Evolutionary conservation across 2,797 vertebrate genomes (phyloP), one percentile per base, ranked within the genome.

Genomic region (Melanotaenia parkinsoni): DNA sequence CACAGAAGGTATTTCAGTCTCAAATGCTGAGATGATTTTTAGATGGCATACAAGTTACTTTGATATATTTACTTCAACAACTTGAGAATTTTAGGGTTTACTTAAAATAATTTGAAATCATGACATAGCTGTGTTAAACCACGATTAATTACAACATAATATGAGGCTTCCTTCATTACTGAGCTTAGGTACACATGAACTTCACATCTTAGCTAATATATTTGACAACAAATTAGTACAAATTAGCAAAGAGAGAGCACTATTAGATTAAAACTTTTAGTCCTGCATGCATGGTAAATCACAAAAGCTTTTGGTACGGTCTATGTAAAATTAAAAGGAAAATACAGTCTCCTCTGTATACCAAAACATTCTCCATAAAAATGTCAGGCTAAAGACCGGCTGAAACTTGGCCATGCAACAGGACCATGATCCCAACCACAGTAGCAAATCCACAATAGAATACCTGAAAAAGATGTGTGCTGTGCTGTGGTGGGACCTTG

Each of bases 1-100:
- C 83, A 65, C 79, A 63, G 14, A 32, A 59, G 73, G 61, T 54
- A 47, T 66, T 61, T 43, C 11, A 1, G 64, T n/a, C 70, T 69
- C 30, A 79, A 58, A 81, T 58, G 66, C 43, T 28, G 26, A 45
- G n/a, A 59, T 73, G 74, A 77, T 79, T 61, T 77, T 67, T 63
- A 56, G 73, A 56, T 64, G 3, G 1, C 28, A 70, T 7, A 28
- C 11, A 64, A 18, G 37, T 26, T 16, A 30, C 4, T 8, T 18
- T 11, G 14, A 9, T 13, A 28, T 47, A 35, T 47, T 57, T 47
- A 20, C 32, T 24, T 58, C 28, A 58, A 16, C 7, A 63, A 45
- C 13, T 0, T 24, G 40, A 32, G 16, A 26, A 58, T 63, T 37
- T 54, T 20, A 45, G 0, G 11, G 1, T 71, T 57, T 63, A 32